Evolutionary conservation across 2,797 vertebrate genomes (phyloP), one percentile per base, ranked within the genome.

Genomic region (Gobio occitaniae): DNA sequence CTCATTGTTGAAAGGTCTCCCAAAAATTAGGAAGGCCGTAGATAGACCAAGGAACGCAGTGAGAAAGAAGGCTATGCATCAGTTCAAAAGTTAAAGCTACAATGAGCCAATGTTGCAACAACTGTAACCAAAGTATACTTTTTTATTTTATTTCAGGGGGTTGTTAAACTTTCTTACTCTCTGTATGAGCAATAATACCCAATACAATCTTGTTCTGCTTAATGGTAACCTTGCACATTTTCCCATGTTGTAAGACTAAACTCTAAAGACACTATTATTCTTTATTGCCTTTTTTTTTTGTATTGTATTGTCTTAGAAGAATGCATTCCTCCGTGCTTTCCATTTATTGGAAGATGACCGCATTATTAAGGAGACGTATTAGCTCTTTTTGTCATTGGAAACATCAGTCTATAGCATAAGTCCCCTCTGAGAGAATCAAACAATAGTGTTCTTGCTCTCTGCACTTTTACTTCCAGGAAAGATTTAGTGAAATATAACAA

Each of bases 281-380:
- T 78, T 47, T 47, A 63, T 78, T 47, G 3, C 38, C 4, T 7
- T 12, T 61, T 25, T 25, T 17, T 78, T 32, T 19, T 44, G 15
- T n/a, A 47, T 16, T 16, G 54, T 9, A 41, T 29, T 77, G 52
- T 59, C 12, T 78, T 11, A 78, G 15, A 78, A 78, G 21, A 47
- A n/a, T 56, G 32, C 52, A 59, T 44, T 78, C 48, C 9, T 41
- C 16, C 56, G 75, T 77, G 21, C 6, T 41, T 77, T 56, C 13
- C 38, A 47, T 63, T 29, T 47, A n/a, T 25, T 25, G 25, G 25
- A 25, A 25, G 1, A 25, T 25, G n/a, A 63, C 21, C n/a, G 19
- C n/a, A 17, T 63, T 78, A 78, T 47, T 78, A 63, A 44, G n/a
- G 13, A 15, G 21, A 78, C 21, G 44, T 36, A 13, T 77, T 77